Percentiles rank a stretch among this genome's conserved stretches.
Evolutionary conservation across 2,888 invertebrate species (phyloP).

Genomic region (Cantharis rustica): DNA sequence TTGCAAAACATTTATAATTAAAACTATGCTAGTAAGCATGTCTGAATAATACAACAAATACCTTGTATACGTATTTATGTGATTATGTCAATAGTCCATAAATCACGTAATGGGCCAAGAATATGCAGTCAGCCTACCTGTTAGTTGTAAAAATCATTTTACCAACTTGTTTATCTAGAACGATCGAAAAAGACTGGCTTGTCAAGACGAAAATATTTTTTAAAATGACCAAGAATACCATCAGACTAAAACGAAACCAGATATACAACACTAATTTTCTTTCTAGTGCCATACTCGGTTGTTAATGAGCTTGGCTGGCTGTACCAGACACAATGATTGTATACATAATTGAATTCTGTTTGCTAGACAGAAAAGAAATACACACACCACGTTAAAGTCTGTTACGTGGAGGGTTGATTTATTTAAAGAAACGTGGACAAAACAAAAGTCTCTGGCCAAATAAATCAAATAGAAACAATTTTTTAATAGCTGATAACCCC

Average conservation of each 20-base stretch:
- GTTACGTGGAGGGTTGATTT: too few species aligned
- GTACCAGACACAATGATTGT: too few species aligned
- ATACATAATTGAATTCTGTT: too few species aligned
- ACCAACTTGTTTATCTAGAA: background rate
- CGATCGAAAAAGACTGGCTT: background rate
- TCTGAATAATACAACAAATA: background rate
- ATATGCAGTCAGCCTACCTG: background rate
- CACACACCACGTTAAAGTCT: too few species aligned
- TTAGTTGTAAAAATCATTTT: background rate
- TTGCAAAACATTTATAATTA: background rate
- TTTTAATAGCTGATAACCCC: too few species aligned
- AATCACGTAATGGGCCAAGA: background rate
- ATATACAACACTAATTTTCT: background rate
- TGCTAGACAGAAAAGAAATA: too few species aligned
- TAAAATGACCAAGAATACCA: background rate
- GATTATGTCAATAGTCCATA: background rate
- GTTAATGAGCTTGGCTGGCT: too few species aligned
- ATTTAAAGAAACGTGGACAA: too few species aligned
- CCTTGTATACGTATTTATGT: background rate
- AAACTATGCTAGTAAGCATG: background rate
- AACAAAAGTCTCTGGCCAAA: too few species aligned
- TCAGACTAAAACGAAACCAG: background rate
- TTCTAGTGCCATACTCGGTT: background rate
- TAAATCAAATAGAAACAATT: too few species aligned
- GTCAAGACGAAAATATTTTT: background rate